Evolutionary conservation across 2,113 vertebrate genomes (phyloP).

Genomic region (Lathamus discolor): DNA sequence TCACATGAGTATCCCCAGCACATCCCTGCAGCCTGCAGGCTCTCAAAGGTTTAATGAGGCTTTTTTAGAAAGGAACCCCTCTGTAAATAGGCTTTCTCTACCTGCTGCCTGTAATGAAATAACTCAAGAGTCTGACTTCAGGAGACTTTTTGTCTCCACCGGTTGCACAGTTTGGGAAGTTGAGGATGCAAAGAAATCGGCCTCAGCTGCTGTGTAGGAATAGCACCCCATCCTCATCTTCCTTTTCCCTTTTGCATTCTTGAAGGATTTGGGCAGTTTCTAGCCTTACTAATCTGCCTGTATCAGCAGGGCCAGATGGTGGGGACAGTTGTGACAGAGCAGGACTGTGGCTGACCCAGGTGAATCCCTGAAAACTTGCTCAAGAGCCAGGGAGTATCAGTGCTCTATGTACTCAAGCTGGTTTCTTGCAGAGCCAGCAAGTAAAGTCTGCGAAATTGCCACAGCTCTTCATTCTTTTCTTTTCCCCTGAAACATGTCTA

Average conservation of each 20-base stretch:
- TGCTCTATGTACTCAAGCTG: background rate
- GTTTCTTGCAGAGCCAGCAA: background rate
- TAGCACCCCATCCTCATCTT: background rate
- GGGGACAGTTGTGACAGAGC: background rate
- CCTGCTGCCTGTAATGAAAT: background rate
- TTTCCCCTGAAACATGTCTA: background rate
- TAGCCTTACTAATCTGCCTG: background rate
- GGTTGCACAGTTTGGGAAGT: background rate
- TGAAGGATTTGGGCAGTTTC: background rate
- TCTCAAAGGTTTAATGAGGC: background rate
- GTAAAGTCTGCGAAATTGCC: background rate
- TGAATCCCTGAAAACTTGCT: background rate
- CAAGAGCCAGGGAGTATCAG: background rate
- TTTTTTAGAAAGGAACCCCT: background rate
- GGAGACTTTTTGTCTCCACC: background rate
- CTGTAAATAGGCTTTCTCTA: background rate
- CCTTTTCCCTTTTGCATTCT: background rate
- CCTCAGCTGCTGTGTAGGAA: background rate
- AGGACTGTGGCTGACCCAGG: background rate
- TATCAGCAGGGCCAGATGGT: accelerated
- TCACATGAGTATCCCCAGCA: background rate
- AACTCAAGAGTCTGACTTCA: background rate
- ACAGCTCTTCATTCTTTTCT: background rate
- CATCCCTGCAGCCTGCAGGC: background rate
- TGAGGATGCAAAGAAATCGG: background rate